Base-by-base conservation (phyloP, 2,113 vertebrate species). In the Australoheros scitulus region DNA sequence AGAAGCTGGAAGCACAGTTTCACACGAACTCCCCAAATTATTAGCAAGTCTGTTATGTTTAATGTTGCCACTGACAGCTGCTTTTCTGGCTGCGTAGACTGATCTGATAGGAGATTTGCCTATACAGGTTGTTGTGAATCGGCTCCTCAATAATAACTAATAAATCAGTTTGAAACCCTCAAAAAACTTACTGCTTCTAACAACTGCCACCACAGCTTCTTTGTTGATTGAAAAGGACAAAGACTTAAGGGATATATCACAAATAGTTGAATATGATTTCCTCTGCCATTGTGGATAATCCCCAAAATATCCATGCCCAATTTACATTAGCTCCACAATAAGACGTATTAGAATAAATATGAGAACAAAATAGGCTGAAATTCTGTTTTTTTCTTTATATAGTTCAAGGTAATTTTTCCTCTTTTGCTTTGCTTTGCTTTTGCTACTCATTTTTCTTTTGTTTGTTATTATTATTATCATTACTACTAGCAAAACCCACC, bases 251-350 rank as follows among this genome's bases (percentile, higher is more conserved):
- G 15, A 29, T 6, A 50, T 18, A 50, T 70, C 64, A 50, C 41
- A 70, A 72, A 64, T 43, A 60, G 15, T 34, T 80, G 56, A 50
- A 60, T 26, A 20, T 50, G 41, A 60, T 32, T 47, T 74, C 56
- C 47, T 24, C n/a, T 76, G 24, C 22, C 65, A 72, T 11, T 72
- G 47, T 57, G 80, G 47, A 9, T 82, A 63, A 57, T 63, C 59
- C 24, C 34, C 38, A n/a, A 34, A 64, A 82, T 32, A 82, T 58
- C 15, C 29, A 57, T 82, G 14, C 58, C 29, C 17, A 52, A 47
- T 72, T 72, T 52, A 38, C 36, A 38, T 2, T 38, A 20, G 43
- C 24, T 70, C 22, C 15, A 2, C 22, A 29, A 22, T 68, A 47
- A 47, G 5, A 70, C 26, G 24, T 15, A 70, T 50, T 24, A 7